A percentile compares a stretch with the other conserved stretches of the same genome.
phyloP scores from a whole-genome alignment of 2,888 invertebrate genomes.

The Ectemnius lituratus region DNA sequence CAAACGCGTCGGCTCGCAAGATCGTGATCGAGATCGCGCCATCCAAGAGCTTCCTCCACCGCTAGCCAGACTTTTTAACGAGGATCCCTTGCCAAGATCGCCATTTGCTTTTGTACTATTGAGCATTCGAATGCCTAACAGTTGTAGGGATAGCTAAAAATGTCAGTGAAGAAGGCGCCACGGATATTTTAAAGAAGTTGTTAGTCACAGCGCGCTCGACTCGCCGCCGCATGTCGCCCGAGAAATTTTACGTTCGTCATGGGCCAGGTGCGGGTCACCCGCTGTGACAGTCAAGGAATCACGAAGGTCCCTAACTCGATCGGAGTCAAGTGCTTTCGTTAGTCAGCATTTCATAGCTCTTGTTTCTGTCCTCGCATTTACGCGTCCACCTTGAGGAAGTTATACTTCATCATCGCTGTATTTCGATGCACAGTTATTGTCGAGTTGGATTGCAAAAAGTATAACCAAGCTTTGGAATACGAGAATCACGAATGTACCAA shows the following conservation, averaged over 20 bases:
- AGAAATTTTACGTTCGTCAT: constrained; percentile 27
- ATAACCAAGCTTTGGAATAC: too few relatives aligned
- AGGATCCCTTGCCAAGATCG: background rate
- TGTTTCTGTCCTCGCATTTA: too few relatives aligned
- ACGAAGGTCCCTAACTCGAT: background rate
- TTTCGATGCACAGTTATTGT: background rate
- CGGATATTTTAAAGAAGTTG: background rate
- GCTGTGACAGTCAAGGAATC: background rate
- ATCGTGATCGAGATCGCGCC: constrained; percentile 43
- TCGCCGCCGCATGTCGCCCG: constrained; percentile 8
- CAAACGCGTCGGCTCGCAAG: constrained; percentile 42
- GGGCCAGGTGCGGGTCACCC: constrained; percentile 23
- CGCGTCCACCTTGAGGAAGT: too few relatives aligned
- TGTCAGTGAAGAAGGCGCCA: background rate
- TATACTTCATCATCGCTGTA: background rate
- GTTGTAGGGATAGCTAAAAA: too few relatives aligned
- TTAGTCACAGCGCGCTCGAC: background rate
- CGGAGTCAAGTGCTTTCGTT: constrained; percentile 2
- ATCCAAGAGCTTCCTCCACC: constrained; percentile 18
- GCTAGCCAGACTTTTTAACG: constrained; percentile 3
- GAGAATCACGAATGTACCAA: too few relatives aligned
- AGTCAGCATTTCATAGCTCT: background rate
- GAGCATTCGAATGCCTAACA: too few relatives aligned
- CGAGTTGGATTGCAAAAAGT: too few relatives aligned
- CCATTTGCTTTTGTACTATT: too few relatives aligned